Base-by-base conservation (phyloP, 2,797 vertebrate genomes). In the Phrynocephalus forsythii region DNA sequence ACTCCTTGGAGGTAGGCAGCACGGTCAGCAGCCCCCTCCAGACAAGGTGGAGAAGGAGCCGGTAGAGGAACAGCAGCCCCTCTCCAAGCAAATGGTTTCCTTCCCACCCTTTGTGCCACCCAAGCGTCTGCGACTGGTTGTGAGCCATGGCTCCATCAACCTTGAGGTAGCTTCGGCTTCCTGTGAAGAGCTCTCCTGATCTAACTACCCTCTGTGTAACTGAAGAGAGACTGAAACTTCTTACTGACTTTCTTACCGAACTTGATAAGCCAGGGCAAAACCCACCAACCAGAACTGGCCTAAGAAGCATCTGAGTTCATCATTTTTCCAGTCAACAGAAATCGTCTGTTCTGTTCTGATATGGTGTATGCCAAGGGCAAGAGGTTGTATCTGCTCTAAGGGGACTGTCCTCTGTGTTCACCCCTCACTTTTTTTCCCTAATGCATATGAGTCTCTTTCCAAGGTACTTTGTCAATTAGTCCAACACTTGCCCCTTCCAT, bases 41-140 rank as follows among this genome's bases (percentile, higher is more conserved):
- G 68, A 81, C 48, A 0, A 86, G 28, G 16, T 44, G 16, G 96
- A 96, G 68, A 73, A 96, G 22, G 96, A 71, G 7, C 66, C 82
- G 56, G 79, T 87, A 0, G 7, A 71, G 44, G 75, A 92, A 0
- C 68, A 85, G 0, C 77, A 85, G 28, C 71, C 56, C 56, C 83
- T 66, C 28, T 91, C 91, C 22, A 96, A 95, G 67, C 93, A 89
- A 86, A 92, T 94, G 95, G 88, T 97, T 60, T 91, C 98, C 95
- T 69, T 97, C 71, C 83, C 95, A 92, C 91, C 97, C 93, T 97
- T 96, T 89, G 95, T 96, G 60, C 98, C 98, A 87, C 97, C 98
- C 88, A 98, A 98, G 94, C 96, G 98, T 91, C 97, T 99, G 89
- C 96, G 98, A 89, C 95, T 99, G n/a, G 98, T 99, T 72, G 98